These are phyloP conservation scores for Pimephales promelas DNA, from an alignment of 2,113 vertebrate genomes.

Conservation along the genomic window DNA sequence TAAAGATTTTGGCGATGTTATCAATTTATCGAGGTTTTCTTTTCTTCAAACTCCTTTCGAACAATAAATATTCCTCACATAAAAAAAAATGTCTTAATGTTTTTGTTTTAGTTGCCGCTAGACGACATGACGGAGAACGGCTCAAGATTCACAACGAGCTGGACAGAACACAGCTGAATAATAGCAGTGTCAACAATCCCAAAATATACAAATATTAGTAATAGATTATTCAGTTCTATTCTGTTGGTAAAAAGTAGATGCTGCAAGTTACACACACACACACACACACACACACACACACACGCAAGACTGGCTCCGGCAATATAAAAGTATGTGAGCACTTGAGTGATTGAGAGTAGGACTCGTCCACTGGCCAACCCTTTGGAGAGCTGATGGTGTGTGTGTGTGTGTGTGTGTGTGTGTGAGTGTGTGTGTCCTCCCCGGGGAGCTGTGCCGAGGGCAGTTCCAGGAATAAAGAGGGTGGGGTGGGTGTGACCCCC, in stretches of 20 bases:
- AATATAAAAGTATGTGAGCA: neutral
- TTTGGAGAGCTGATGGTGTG: slow-evolving; percentile 17
- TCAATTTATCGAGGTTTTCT: neutral
- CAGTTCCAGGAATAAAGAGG: slow-evolving; percentile 72
- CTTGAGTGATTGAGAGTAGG: neutral
- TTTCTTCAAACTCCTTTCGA: neutral
- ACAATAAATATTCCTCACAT: neutral
- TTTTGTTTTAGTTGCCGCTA: neutral
- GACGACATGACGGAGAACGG: neutral
- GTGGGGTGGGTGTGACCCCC: slow-evolving; percentile 77
- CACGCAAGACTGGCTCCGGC: neutral
- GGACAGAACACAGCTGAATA: neutral
- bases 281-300: neutral
- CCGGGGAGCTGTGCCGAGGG: slow-evolving; percentile 51
- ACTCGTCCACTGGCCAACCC: neutral
- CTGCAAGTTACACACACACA: neutral
- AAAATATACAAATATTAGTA: neutral
- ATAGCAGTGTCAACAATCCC: neutral
- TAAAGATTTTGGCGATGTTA: neutral
- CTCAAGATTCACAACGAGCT: neutral
- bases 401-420: slow-evolving; percentile 42
- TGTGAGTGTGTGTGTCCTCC: slow-evolving; percentile 27
- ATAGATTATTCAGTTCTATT: neutral
- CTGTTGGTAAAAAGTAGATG: neutral
- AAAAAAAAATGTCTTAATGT: neutral